Percentiles rank a stretch among this genome's conserved stretches.
Conservation (phyloP, 30 jellyfish, hydroid and myxozoan species). For the Hydractinia symbiolongicarpus region DNA sequence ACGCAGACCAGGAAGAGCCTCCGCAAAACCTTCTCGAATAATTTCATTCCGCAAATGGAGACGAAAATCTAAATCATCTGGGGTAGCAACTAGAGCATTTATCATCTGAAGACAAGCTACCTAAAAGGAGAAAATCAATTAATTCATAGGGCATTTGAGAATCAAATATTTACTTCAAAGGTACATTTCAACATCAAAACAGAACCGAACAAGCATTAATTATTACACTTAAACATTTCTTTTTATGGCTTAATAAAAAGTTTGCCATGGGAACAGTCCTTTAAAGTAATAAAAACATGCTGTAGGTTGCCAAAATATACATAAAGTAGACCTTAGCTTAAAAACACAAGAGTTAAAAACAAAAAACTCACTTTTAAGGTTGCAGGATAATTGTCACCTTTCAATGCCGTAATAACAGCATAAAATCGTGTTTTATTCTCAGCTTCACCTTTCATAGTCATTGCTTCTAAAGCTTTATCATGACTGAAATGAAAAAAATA, state of each 20-base stretch:
- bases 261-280: too few species aligned
- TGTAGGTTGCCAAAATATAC: too few species aligned
- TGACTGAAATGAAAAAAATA: conserved; percentile 42
- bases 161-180: neutral
- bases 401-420: conserved; percentile 86
- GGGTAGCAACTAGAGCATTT: conserved; percentile 92
- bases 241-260: too few species aligned
- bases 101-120: conserved; percentile 86
- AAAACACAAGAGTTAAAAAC: neutral
- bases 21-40: conserved; percentile 82
- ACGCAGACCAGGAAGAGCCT: conserved; percentile 82
- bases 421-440: conserved; percentile 82
- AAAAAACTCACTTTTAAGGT: conserved; percentile 51
- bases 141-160: neutral
- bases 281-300: too few species aligned
- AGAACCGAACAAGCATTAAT: neutral
- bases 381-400: conserved; percentile 74
- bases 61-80: conserved; percentile 91
- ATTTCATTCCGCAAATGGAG: conserved; percentile 89
- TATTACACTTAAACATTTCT: neutral
- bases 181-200: neutral
- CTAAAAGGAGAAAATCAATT: conserved; percentile 30
- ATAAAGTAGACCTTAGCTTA: neutral
- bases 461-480: conserved; percentile 94
- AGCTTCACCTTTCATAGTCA: conserved; percentile 94